These are phyloP conservation scores for Indri indri DNA, from an alignment of 2,113 vertebrate species.

Conservation along the genomic window DNA sequence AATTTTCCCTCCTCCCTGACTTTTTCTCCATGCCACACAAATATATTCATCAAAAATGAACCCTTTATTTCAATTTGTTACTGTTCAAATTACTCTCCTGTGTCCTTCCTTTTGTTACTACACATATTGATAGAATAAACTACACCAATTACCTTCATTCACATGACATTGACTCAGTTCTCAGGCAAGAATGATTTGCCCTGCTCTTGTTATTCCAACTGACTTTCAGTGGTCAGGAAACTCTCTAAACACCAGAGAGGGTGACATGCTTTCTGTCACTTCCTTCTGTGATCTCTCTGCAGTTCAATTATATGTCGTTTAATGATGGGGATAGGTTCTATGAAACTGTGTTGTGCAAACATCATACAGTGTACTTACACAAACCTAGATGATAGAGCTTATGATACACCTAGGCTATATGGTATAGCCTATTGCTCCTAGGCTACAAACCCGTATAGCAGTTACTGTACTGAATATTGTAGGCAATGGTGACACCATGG, in stretches of 20 bases:
- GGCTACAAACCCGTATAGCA: background rate
- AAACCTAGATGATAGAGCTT: background rate
- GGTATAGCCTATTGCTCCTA: background rate
- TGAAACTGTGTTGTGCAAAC: background rate
- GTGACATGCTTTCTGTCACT: background rate
- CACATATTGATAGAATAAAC: background rate
- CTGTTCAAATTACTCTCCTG: background rate
- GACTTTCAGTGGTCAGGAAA: background rate
- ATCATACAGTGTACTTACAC: background rate
- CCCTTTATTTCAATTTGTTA: background rate
- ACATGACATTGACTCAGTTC: background rate
- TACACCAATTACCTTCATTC: background rate
- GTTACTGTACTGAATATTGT: too few species aligned
- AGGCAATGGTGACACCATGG: too few species aligned
- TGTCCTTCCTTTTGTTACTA: background rate
- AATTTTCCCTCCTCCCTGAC: background rate
- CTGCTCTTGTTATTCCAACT: background rate
- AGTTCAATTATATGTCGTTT: background rate
- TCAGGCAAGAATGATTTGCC: background rate
- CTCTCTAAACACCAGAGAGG: background rate
- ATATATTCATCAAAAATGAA: background rate
- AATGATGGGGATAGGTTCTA: background rate
- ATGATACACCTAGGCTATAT: background rate
- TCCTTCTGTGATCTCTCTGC: background rate
- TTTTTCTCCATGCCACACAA: background rate